Evolutionary conservation across 2,888 invertebrate species (phyloP).

Genomic region (Syritta pipiens): DNA sequence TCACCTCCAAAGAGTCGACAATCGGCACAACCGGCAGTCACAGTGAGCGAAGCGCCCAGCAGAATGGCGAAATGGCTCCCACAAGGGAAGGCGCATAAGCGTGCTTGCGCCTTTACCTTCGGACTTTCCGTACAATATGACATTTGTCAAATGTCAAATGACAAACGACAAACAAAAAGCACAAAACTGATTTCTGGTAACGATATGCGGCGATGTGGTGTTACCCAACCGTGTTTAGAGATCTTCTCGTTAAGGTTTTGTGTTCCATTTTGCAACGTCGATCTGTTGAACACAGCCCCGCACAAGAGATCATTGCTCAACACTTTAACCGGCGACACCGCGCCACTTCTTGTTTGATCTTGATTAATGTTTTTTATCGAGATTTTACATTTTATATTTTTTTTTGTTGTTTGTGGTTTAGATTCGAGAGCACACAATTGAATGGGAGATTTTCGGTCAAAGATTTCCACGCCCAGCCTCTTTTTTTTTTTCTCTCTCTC

Average conservation of each 20-base stretch:
- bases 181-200: slow-evolving; percentile 55
- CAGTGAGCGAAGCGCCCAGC: background rate
- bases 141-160: slow-evolving; percentile 67
- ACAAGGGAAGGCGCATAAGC: slow-evolving; percentile 40
- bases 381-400: slow-evolving; percentile 28
- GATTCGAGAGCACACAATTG: slow-evolving; percentile 43
- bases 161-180: background rate
- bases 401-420: slow-evolving; percentile 6
- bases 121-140: slow-evolving; percentile 30
- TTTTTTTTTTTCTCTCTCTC: background rate
- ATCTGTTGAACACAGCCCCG: background rate
- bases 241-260: slow-evolving; percentile 32
- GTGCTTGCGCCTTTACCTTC: slow-evolving; percentile 38
- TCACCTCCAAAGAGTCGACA: slow-evolving; percentile 16
- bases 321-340: slow-evolving; percentile 34
- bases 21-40: background rate
- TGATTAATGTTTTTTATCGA: slow-evolving; percentile 55
- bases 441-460: slow-evolving; percentile 49
- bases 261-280: slow-evolving; percentile 53
- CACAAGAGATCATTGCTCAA: slow-evolving; percentile 28
- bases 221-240: slow-evolving; percentile 37
- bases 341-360: slow-evolving; percentile 31
- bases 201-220: slow-evolving; percentile 41
- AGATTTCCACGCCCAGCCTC: slow-evolving; percentile 37
- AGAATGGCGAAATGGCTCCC: slow-evolving; percentile 51